Percentiles rank a stretch among this genome's conserved stretches.
Conservation (phyloP, 1,140 invertebrate genomes). For the Microvelia longipes region DNA sequence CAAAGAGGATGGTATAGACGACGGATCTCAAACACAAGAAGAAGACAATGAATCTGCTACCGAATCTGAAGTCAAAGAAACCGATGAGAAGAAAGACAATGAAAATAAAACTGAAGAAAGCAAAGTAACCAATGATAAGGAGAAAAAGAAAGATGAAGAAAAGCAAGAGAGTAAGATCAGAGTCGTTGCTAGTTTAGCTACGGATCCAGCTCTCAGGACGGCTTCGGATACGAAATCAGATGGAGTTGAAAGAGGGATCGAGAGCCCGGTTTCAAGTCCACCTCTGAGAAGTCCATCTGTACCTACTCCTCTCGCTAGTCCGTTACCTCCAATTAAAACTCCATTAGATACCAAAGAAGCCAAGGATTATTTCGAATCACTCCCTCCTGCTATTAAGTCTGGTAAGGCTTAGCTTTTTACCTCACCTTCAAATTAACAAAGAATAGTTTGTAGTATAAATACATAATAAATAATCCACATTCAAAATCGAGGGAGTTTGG, state of each 20-base stretch:
- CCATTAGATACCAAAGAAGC: constrained; percentile 18
- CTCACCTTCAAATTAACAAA: background rate
- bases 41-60: constrained; percentile 10
- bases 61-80: constrained; percentile 30
- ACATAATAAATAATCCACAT: too few species aligned
- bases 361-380: constrained; percentile 27
- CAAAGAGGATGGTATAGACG: constrained; percentile 4
- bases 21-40: constrained; percentile 8
- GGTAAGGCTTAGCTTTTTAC: constrained; percentile 10
- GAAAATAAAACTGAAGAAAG: background rate
- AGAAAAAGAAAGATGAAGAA: background rate
- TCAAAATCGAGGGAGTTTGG: too few species aligned
- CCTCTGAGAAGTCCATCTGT: background rate
- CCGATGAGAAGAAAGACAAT: constrained; percentile 5
- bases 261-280: background rate
- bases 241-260: background rate
- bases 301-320: background rate
- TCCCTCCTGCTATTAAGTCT: constrained; percentile 34
- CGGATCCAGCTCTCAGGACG: constrained; percentile 53
- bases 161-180: constrained; percentile 36
- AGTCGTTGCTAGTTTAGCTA: constrained; percentile 58
- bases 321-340: constrained; percentile 25
- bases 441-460: background rate
- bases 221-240: background rate
- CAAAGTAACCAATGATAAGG: background rate